Evolutionary conservation across 2,113 vertebrate species (phyloP).

Genomic region (Leptosomus discolor): DNA sequence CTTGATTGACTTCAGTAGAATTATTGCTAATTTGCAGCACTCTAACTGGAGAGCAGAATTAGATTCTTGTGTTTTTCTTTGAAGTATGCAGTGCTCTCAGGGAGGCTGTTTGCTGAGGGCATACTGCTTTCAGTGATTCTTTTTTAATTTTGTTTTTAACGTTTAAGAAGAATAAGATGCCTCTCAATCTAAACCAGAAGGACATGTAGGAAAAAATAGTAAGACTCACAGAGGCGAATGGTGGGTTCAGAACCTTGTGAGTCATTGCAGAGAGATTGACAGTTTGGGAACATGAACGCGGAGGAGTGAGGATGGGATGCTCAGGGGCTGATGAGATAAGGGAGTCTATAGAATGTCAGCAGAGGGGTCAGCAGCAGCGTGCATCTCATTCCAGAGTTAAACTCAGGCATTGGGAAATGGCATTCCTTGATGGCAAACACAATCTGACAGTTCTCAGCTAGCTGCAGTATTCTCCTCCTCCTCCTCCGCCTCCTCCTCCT

Average conservation of each 20-base stretch:
- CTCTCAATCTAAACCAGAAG: conserved; percentile 60
- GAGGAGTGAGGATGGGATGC: conserved; percentile 59
- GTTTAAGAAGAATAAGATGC: conserved; percentile 42
- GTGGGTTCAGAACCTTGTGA: conserved; percentile 65
- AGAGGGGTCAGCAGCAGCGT: conserved; percentile 56
- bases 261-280: conserved; percentile 62
- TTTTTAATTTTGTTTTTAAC: conserved; percentile 40
- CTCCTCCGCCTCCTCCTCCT: background rate
- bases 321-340: conserved; percentile 56
- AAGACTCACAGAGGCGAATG: conserved; percentile 42
- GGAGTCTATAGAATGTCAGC: conserved; percentile 54
- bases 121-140: conserved; percentile 26
- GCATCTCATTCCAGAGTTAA: conserved; percentile 63
- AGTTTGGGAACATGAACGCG: conserved; percentile 58
- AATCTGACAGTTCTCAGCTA: conserved; percentile 65
- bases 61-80: conserved; percentile 24
- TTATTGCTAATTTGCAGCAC: conserved; percentile 14
- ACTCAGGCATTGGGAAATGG: conserved; percentile 58
- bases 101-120: conserved; percentile 52
- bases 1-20: conserved; percentile 17
- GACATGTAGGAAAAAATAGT: conserved; percentile 44
- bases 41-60: conserved; percentile 26
- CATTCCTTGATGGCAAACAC: conserved; percentile 71
- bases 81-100: conserved; percentile 14
- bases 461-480: conserved; percentile 22